A percentile compares a stretch with the other conserved stretches of the same genome.
Conservation (phyloP, 2,113 vertebrate genomes). For the Phoenicopterus ruber region DNA sequence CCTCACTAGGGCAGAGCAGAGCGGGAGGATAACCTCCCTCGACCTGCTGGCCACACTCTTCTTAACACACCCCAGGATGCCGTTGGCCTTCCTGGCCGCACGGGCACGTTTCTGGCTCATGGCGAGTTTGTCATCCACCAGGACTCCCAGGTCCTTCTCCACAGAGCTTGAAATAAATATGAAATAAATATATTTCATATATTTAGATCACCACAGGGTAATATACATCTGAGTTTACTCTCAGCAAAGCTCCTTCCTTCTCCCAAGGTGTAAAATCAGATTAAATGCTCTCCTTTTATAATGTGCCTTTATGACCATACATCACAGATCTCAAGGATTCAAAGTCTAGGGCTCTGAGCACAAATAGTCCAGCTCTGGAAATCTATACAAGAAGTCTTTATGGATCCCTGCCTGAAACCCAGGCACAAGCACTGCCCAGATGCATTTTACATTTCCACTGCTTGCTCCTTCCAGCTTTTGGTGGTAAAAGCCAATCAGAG, state of each 20-base stretch:
- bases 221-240: not conserved
- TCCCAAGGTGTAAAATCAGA: not conserved
- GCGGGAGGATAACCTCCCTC: no score
- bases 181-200: no score
- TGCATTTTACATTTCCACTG: not conserved
- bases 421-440: not conserved
- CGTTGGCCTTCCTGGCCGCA: no score
- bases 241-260: not conserved
- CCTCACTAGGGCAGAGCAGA: no score
- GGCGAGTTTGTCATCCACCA: no score
- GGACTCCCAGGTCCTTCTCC: no score
- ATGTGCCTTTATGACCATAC: not conserved
- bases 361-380: not conserved
- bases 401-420: not conserved
- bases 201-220: not conserved
- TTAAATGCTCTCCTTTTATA: not conserved
- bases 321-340: not conserved
- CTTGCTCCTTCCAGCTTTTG: not conserved
- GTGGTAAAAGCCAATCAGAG: not conserved
- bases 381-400: not conserved
- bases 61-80: no score
- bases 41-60: no score
- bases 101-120: no score
- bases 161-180: no score
- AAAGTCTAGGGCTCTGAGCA: not conserved